These are phyloP conservation scores for Drosophila repletoides DNA, from an alignment of 1,140 invertebrate species.

Conservation along the genomic window DNA sequence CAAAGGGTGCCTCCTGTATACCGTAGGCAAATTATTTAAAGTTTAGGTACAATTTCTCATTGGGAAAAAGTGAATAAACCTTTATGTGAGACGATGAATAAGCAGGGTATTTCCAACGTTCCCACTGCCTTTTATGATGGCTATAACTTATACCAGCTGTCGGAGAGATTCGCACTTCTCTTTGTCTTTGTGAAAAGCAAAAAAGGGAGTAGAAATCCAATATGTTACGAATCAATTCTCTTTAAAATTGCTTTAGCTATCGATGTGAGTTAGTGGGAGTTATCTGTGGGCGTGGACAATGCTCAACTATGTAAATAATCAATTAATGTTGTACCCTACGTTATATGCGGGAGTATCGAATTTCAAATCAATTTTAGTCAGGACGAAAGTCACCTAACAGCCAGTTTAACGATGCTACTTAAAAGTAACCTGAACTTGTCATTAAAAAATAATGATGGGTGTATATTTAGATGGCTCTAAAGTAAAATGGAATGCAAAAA, in stretches of 20 bases:
- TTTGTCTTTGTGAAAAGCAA: constrained; percentile 7
- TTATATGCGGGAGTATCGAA: background rate
- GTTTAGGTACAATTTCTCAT: too few relatives aligned
- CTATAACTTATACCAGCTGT: too few relatives aligned
- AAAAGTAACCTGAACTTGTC: too few relatives aligned
- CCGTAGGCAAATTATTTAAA: too few relatives aligned
- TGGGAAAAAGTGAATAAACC: too few relatives aligned
- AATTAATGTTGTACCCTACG: constrained; percentile 2
- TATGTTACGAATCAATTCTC: constrained; percentile 55
- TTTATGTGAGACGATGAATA: too few relatives aligned
- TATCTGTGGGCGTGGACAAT: background rate
- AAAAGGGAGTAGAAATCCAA: constrained; percentile 43
- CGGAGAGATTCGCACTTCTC: too few relatives aligned
- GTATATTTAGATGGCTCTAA: background rate
- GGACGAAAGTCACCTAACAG: background rate
- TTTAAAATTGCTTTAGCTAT: constrained; percentile 71
- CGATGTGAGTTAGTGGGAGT: too few relatives aligned
- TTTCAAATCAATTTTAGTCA: background rate
- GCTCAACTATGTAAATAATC: background rate
- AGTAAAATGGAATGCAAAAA: constrained; percentile 6
- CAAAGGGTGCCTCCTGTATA: too few relatives aligned
- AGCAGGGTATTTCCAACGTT: too few relatives aligned
- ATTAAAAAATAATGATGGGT: too few relatives aligned
- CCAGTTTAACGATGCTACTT: background rate
- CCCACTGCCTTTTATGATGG: too few relatives aligned